A percentile compares a stretch with the other conserved stretches of the same genome.
phyloP scores from a whole-genome alignment of 2,797 vertebrate species.

The Scomberomorus guttatus region DNA sequence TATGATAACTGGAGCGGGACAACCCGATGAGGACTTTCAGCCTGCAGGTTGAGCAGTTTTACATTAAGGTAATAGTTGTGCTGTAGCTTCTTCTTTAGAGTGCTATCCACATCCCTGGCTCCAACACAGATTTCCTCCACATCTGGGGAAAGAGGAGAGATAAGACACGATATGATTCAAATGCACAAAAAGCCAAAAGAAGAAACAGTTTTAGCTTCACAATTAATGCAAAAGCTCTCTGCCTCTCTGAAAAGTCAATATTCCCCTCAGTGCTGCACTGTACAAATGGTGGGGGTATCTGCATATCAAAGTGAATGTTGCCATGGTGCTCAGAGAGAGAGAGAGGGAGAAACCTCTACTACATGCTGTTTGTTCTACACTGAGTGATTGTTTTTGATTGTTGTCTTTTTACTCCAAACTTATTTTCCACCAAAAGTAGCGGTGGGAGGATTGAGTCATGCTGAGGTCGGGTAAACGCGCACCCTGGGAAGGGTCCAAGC shows the following conservation, averaged over 20 bases:
- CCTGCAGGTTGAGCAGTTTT: slow-evolving; percentile 27
- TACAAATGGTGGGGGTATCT: slow-evolving; percentile 73
- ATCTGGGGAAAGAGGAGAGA: slow-evolving; percentile 73
- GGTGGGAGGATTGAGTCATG: slow-evolving; percentile 60
- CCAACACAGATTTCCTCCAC: slow-evolving; percentile 37
- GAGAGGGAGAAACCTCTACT: slow-evolving; percentile 50
- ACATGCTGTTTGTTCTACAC: slow-evolving; percentile 60
- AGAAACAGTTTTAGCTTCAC: slow-evolving; percentile 48
- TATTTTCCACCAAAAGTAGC: slow-evolving; percentile 48
- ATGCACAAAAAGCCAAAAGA: slow-evolving; percentile 40
- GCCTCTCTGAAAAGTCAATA: slow-evolving; percentile 76
- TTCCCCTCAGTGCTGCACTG: slow-evolving; percentile 68
- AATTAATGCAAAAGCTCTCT: slow-evolving; percentile 69
- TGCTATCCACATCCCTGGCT: slow-evolving; percentile 12
- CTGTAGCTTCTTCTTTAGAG: slow-evolving; percentile 40
- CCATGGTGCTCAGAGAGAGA: slow-evolving; percentile 60
- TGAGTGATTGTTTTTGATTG: slow-evolving; percentile 69
- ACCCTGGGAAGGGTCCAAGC: slow-evolving; percentile 58
- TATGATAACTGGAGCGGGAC: slow-evolving; percentile 10
- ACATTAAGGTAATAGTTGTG: slow-evolving; percentile 42
- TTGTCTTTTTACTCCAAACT: slow-evolving; percentile 40
- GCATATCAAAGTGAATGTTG: slow-evolving; percentile 84
- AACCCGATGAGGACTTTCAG: slow-evolving; percentile 9
- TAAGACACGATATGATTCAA: slow-evolving; percentile 37
- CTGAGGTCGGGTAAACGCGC: slow-evolving; percentile 57